A percentile compares a stretch with the other conserved stretches of the same genome.
These are phyloP conservation scores for Spodoptera exigua DNA, from an alignment of 2,888 invertebrate species.

Conservation along the genomic window DNA sequence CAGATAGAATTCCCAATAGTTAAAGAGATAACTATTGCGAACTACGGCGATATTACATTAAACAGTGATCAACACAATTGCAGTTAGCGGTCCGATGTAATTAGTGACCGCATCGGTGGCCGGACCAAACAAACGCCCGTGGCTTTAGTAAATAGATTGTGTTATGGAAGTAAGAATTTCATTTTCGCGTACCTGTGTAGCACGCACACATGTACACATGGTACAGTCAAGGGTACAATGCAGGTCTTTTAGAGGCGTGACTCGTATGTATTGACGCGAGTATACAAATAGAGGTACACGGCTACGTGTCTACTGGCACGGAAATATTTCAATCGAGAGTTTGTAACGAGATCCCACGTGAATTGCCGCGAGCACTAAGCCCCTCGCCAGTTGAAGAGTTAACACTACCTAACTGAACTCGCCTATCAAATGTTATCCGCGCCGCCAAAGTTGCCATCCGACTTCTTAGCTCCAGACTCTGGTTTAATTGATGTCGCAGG, in stretches of 20 bases:
- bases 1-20: conserved; percentile 51
- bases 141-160: conserved; percentile 39
- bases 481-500: conserved; percentile 12
- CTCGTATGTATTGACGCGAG: conserved; percentile 65
- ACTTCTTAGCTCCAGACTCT: conserved; percentile 2
- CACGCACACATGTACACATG: conserved; percentile 25
- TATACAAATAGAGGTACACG: conserved; percentile 66
- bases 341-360: conserved; percentile 71
- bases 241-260: conserved; percentile 50
- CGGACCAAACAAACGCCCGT: conserved; percentile 30
- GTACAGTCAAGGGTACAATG: conserved; percentile 50
- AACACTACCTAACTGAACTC: conserved; percentile 44
- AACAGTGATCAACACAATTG: conserved; percentile 64
- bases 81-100: conserved; percentile 62
- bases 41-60: conserved; percentile 59
- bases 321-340: conserved; percentile 72
- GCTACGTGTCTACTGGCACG: conserved; percentile 63
- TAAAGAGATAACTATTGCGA: conserved; percentile 60
- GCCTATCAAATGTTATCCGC: conserved; percentile 38
- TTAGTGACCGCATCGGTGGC: conserved; percentile 58
- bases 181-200: conserved; percentile 43
- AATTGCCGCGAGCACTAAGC: conserved; percentile 53
- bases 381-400: conserved; percentile 49
- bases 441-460: conserved; percentile 19
- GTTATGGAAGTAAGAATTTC: conserved; percentile 46